Percentiles rank a stretch among this genome's conserved stretches.
These are phyloP conservation scores for Ellobium chinense DNA, from an alignment of 2,888 invertebrate genomes.

Conservation along the genomic window DNA sequence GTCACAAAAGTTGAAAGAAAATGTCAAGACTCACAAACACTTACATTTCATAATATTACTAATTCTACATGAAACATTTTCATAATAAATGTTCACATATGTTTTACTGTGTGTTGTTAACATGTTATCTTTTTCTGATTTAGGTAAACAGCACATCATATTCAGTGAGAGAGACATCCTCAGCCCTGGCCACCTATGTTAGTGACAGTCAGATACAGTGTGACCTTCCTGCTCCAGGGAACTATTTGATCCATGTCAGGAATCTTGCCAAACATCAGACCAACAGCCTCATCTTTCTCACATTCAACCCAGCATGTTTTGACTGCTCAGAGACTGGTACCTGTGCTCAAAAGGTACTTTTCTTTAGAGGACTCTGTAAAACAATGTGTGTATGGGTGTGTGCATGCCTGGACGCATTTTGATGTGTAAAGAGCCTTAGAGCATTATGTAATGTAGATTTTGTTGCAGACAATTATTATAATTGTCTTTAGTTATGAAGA, in stretches of 20 bases:
- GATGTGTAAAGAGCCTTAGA: no score
- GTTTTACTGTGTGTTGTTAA: no score
- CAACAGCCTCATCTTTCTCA: slow-evolving; percentile 46
- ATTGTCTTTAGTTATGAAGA: no score
- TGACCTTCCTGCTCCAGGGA: slow-evolving; percentile 49
- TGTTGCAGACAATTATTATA: no score
- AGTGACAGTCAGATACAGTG: slow-evolving; percentile 55
- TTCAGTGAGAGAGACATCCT: neutral
- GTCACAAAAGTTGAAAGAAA: no score
- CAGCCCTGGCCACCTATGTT: slow-evolving; percentile 46
- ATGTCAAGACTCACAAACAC: no score
- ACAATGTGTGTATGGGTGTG: neutral
- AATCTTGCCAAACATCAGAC: slow-evolving; percentile 45
- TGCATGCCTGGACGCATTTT: neutral
- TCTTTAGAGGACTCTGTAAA: neutral
- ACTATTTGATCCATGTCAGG: slow-evolving; percentile 52
- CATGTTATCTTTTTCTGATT: no score
- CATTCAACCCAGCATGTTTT: slow-evolving; percentile 55
- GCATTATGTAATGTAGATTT: no score
- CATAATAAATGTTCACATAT: no score
- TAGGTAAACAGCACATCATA: slow-evolving; percentile 47
- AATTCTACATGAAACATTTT: no score
- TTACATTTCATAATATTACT: no score
- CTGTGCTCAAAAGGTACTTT: slow-evolving; percentile 55
- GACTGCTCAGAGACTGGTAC: slow-evolving; percentile 47